Conservation (phyloP, 2,113 vertebrate genomes). For the Etheostoma spectabile region DNA sequence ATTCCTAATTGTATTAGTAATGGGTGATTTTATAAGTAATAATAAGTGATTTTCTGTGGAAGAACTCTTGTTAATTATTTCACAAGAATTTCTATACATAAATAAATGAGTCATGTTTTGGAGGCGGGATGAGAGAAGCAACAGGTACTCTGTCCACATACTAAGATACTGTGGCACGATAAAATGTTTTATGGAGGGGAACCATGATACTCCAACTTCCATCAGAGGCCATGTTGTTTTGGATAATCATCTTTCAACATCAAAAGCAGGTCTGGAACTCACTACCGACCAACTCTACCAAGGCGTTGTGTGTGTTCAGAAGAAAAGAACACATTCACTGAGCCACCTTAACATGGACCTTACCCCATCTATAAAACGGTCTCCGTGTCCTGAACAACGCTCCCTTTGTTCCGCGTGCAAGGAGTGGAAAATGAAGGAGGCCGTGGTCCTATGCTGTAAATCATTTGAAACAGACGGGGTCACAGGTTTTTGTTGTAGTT, state of each 20-base stretch:
- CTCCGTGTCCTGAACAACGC: conserved; percentile 69
- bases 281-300: conserved; percentile 21
- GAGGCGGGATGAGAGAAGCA: background rate
- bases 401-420: conserved; percentile 76
- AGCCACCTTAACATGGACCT: conserved; percentile 61
- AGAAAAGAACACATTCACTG: conserved; percentile 38
- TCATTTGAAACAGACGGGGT: conserved; percentile 74
- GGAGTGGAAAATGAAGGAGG: conserved; percentile 59
- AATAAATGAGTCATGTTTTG: conserved; percentile 51
- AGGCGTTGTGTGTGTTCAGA: conserved; percentile 23
- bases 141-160: conserved; percentile 14
- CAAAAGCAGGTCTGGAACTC: conserved; percentile 52
- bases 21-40: too few species aligned
- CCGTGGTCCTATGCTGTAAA: conserved; percentile 67
- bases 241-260: conserved; percentile 59
- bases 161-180: conserved; percentile 38
- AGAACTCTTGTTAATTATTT: conserved; percentile 69
- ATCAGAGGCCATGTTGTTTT: conserved; percentile 21
- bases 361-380: conserved; percentile 62
- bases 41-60: conserved; percentile 65
- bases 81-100: conserved; percentile 50
- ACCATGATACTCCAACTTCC: conserved; percentile 36
- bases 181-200: conserved; percentile 25
- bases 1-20: conserved; percentile 66
- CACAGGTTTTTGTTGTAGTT: conserved; percentile 71